Evolutionary conservation across 1,140 invertebrate genomes (phyloP), one percentile per base, ranked within the genome.

Genomic region (Papilio polyxenes): DNA sequence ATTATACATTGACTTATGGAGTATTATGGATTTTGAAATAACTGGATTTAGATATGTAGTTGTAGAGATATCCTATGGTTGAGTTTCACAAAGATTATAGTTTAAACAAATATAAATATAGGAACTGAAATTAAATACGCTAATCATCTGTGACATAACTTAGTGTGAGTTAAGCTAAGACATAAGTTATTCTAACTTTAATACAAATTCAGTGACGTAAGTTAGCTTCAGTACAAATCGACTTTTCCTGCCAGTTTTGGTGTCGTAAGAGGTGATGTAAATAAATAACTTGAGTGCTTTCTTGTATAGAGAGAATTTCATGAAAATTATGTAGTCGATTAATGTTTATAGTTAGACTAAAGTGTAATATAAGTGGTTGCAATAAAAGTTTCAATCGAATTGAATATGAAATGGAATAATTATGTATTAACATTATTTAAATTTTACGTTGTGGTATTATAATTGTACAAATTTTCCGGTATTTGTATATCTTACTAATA

Each of bases 261-360:
- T 72, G 13, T 72, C 11, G 65, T 72, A 72, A 72, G 65, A 72
- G 65, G 65, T 72, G 37, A 72, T 15, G 65, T 72, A 72, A 72
- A 72, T 37, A 15, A 72, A 72, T 3, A 15, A 40, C 31, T 72
- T 37, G 31, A 72, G 31, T 37, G 31, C 31, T 37, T 72, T 72
- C 65, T 72, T 31, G 65, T 37, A 11, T 37, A 72, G 31, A 72
- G 65, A 72, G 7, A 72, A 72, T 72, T 37, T 37, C 4, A 13
- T 40, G 65, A 40, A 72, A 37, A 37, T 23, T 9, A 9, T 65
- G 23, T 6, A 69, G 10, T 17, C 53, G 53, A 20, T 62, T 62
- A 31, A 31, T 31, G 65, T 37, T 69, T 69, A 15, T 40, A 72
- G 31, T 17, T 72, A 40, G 5, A 72, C 31, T 72, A 17, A 59